A percentile compares a stretch with the other conserved stretches of the same genome.
phyloP scores from a whole-genome alignment of 2,888 invertebrate species.

The Cephus pygmeus region DNA sequence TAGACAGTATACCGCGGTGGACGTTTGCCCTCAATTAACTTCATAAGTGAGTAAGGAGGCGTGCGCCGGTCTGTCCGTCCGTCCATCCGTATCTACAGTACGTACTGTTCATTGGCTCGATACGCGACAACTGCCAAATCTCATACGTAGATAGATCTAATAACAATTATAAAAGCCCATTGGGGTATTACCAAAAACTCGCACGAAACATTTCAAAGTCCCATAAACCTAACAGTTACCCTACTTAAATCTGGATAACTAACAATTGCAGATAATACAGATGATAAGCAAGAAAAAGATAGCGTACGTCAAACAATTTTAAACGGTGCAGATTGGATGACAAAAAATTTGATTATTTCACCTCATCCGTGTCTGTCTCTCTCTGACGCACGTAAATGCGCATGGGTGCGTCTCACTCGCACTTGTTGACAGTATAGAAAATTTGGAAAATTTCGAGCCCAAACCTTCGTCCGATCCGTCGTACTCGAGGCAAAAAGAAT shows the following conservation, averaged over 20 bases:
- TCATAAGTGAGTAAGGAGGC: slow-evolving; percentile 66
- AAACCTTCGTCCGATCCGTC: too few relatives aligned
- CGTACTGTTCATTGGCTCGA: slow-evolving; percentile 22
- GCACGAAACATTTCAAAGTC: neutral
- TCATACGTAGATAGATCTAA: slow-evolving; percentile 14
- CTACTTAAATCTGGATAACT: neutral
- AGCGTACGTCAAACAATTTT: neutral
- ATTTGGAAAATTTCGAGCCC: neutral
- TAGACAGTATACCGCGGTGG: slow-evolving; percentile 59
- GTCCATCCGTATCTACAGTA: slow-evolving; percentile 35
- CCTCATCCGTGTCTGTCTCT: neutral
- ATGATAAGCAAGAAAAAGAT: neutral
- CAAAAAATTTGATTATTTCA: neutral
- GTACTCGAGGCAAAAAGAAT: too few relatives aligned
- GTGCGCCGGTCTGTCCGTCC: slow-evolving; percentile 55
- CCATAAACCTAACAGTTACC: neutral
- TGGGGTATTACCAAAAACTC: neutral
- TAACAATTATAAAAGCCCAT: neutral
- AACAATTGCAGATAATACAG: neutral
- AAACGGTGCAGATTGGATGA: neutral
- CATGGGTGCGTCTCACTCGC: neutral
- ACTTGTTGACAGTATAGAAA: neutral
- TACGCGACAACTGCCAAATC: slow-evolving; percentile 38
- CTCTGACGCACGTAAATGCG: neutral
- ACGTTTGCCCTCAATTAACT: slow-evolving; percentile 67